Conservation (phyloP, 2,113 vertebrate genomes). For the Stomatorhinus ivindoensis region DNA sequence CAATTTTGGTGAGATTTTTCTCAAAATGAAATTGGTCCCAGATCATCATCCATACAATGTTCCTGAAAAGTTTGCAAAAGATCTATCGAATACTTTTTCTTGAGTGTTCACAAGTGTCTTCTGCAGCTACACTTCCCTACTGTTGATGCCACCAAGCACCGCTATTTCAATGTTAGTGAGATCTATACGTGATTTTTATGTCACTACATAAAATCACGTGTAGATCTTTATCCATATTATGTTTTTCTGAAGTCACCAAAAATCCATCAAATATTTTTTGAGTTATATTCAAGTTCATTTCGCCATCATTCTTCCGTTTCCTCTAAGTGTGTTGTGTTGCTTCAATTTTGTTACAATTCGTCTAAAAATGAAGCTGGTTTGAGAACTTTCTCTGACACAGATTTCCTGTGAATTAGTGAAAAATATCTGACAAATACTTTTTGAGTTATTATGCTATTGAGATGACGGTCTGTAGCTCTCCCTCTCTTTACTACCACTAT, state of each 20-base stretch:
- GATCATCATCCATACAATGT: background rate
- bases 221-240: background rate
- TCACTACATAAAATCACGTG: background rate
- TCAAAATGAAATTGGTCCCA: background rate
- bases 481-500: background rate
- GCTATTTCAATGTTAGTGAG: background rate
- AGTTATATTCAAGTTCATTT: background rate
- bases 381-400: background rate
- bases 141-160: background rate
- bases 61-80: background rate
- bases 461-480: background rate
- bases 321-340: background rate
- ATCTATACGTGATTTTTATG: background rate
- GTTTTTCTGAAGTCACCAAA: background rate
- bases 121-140: background rate
- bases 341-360: background rate
- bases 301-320: background rate
- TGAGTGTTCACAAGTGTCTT: background rate
- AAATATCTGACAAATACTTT: background rate
- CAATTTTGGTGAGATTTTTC: background rate
- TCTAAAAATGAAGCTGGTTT: background rate
- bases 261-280: background rate
- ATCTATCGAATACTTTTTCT: background rate
- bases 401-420: background rate
- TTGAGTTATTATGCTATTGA: background rate